Percentiles rank a stretch among this genome's conserved stretches.
phyloP scores from a whole-genome alignment of 2,888 invertebrate genomes.

The Agelastica alni region DNA sequence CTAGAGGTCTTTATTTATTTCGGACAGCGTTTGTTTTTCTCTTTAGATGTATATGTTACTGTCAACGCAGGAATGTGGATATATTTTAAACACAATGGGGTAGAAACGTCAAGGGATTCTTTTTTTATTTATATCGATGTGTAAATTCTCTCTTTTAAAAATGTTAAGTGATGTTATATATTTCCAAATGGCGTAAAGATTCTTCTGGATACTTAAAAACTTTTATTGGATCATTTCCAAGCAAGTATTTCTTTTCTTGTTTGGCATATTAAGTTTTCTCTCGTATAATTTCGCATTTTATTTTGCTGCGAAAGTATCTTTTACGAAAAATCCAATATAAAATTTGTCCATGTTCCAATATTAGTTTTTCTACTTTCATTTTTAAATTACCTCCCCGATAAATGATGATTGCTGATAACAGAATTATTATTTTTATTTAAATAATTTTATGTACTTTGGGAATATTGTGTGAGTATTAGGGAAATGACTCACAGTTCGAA shows the following conservation, averaged over 20 bases:
- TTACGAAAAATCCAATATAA: too few species aligned
- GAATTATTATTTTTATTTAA: too few species aligned
- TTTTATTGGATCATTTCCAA: constrained; percentile 3
- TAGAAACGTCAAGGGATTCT: constrained; percentile 21
- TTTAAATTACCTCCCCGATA: too few species aligned
- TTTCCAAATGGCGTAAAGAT: not conserved
- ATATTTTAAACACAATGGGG: constrained; percentile 25
- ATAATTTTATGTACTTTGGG: too few species aligned
- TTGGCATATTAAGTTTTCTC: not conserved
- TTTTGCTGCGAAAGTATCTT: too few species aligned
- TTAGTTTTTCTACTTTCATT: too few species aligned
- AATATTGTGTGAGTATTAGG: too few species aligned
- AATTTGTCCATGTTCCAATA: too few species aligned
- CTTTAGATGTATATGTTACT: constrained; percentile 28
- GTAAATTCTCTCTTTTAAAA: constrained; percentile 8
- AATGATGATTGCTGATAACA: too few species aligned
- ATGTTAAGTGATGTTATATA: constrained; percentile 3
- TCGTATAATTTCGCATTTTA: too few species aligned
- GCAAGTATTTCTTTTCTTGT: not conserved
- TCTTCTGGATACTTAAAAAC: not conserved
- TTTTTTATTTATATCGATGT: constrained; percentile 16
- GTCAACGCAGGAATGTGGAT: constrained; percentile 26
- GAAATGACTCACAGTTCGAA: too few species aligned
- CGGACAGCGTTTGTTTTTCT: constrained; percentile 24
- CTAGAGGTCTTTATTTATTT: constrained; percentile 26